These are phyloP conservation scores for Sebastes iracundus DNA, from an alignment of 2,797 vertebrate genomes.

Conservation along the genomic window DNA sequence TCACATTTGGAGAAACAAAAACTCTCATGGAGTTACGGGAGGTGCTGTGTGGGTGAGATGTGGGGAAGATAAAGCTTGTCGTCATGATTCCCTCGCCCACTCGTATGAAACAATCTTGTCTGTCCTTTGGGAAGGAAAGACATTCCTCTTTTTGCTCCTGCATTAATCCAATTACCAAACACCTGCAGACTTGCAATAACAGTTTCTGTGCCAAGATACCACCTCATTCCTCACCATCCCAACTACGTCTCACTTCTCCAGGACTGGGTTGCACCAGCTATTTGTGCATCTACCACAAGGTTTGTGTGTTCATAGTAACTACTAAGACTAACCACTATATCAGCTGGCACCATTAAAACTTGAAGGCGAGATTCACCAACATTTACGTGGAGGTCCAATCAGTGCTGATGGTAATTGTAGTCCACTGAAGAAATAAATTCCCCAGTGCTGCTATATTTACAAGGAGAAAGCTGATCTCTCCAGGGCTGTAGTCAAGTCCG, in stretches of 20 bases:
- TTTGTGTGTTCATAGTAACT: background rate
- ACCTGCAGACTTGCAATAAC: slow-evolving; percentile 94
- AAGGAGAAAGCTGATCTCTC: too few relatives aligned
- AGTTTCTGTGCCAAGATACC: slow-evolving; percentile 84
- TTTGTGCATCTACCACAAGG: background rate
- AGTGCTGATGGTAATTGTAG: too few relatives aligned
- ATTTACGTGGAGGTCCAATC: too few relatives aligned
- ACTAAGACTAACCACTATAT: background rate
- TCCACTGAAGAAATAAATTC: too few relatives aligned
- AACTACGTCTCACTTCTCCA: background rate
- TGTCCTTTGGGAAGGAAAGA: slow-evolving; percentile 82
- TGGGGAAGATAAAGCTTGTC: slow-evolving; percentile 76
- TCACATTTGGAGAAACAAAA: slow-evolving; percentile 63
- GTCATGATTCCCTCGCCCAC: slow-evolving; percentile 84
- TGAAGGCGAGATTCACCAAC: too few relatives aligned
- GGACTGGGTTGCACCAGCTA: background rate
- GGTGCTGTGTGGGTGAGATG: slow-evolving; percentile 16
- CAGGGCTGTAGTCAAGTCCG: too few relatives aligned
- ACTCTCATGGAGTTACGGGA: slow-evolving; percentile 74
- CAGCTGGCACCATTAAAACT: too few relatives aligned
- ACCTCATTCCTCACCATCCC: slow-evolving; percentile 62
- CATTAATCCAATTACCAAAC: slow-evolving; percentile 94
- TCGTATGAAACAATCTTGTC: slow-evolving; percentile 83
- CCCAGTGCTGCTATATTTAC: too few relatives aligned
- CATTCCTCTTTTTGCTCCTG: slow-evolving; percentile 84